Evolutionary conservation across 2,113 vertebrate species (phyloP), one percentile per base, ranked within the genome.

Genomic region (Perccottus glenii): DNA sequence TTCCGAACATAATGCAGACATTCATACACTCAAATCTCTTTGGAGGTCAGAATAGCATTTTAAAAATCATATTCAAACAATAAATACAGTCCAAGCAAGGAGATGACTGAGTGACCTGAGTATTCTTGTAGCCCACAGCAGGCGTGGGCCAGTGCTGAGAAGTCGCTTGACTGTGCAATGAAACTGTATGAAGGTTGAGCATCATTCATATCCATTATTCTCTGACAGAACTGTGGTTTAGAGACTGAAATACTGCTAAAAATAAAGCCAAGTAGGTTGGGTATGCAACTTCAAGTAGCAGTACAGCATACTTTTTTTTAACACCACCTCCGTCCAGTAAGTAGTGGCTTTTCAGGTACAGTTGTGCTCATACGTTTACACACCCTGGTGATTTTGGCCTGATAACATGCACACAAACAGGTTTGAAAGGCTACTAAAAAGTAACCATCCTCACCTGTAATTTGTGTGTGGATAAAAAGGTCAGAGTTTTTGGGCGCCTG

Each of bases 161-260:
- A 51, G 32, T 42, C 50, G 49, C 69, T 70, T 35, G 47, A 16
- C 49, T 75, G 64, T 44, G 53, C 33, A 11, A 58, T 40, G 51
- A 72, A 51, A 52, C 0, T 19, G 60, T 9, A 35, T 16, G 11
- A 64, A 65, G 64, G 67, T 77, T 53, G 75, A 81, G 81, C 72
- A 82, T 74, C 79, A 65, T 85, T 79, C 75, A 77, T 44, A 45
- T 57, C 38, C 52, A 69, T 71, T 65, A 52, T 56, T 43, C 62
- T 60, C 33, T 70, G 52, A 64, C 67, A 71, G 51, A 51, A 40
- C 49, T 16, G 11, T 52, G 49, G 58, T 65, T 66, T 50, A 57
- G 8, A 16, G 64, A 73, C 69, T 9, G 61, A 75, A 86, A 80
- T 64, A 77, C 58, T 73, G 50, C 14, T 6, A 2, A 67, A 80